Conservation (phyloP, 1,140 invertebrate genomes). For the Papilio glaucus region DNA sequence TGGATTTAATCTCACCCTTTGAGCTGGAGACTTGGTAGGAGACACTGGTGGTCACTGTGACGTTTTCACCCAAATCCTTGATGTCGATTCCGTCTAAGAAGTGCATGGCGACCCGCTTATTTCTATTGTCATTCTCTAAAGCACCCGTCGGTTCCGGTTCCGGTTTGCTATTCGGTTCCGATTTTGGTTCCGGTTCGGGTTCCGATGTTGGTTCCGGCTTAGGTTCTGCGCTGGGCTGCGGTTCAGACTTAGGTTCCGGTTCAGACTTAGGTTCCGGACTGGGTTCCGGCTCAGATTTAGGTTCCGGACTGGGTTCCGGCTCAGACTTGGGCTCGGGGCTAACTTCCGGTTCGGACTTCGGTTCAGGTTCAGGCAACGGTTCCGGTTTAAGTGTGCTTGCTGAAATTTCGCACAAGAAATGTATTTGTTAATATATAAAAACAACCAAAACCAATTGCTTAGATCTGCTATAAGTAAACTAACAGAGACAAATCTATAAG, state of each 20-base stretch:
- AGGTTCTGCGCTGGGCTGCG: slow-evolving; percentile 48
- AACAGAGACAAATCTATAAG: no score
- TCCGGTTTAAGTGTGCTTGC: slow-evolving; percentile 54
- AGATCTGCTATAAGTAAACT: no score
- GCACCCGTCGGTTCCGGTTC: slow-evolving; percentile 57
- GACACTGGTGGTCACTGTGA: slow-evolving; percentile 88
- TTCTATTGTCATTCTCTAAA: slow-evolving; percentile 68
- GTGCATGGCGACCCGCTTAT: slow-evolving; percentile 83
- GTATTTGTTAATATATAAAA: not conserved
- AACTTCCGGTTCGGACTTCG: slow-evolving; percentile 75
- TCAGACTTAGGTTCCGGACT: slow-evolving; percentile 70
- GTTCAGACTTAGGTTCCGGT: slow-evolving; percentile 73
- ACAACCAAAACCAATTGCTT: no score
- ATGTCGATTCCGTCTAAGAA: slow-evolving; percentile 76
- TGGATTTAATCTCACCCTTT: slow-evolving; percentile 65
- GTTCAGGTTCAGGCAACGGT: slow-evolving; percentile 66
- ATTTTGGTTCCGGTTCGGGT: slow-evolving; percentile 69
- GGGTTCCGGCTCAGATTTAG: slow-evolving; percentile 78
- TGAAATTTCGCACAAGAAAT: slow-evolving; percentile 43
- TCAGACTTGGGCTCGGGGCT: slow-evolving; percentile 70
- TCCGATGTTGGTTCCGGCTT: slow-evolving; percentile 55
- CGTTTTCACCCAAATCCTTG: slow-evolving; percentile 82
- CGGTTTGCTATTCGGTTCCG: slow-evolving; percentile 41
- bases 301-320: slow-evolving; percentile 78
- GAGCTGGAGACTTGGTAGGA: slow-evolving; percentile 87